These are phyloP conservation scores for Monochamus alternatus DNA, from an alignment of 2,888 invertebrate species.

Conservation along the genomic window DNA sequence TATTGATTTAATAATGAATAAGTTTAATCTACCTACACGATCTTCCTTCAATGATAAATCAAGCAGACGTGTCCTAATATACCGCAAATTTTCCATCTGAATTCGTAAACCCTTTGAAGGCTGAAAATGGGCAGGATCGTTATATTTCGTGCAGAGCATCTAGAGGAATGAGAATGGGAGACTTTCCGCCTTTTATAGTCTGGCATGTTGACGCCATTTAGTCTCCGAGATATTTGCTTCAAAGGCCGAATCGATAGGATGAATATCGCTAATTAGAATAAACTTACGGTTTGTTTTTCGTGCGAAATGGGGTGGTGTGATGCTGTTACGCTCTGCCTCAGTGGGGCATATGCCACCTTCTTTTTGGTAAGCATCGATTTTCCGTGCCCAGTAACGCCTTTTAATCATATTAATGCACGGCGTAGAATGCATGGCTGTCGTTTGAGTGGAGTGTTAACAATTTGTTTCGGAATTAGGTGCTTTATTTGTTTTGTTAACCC, in stretches of 20 bases:
- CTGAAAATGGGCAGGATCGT: constrained; percentile 35
- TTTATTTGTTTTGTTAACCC: too few species aligned
- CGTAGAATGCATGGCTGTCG: too few species aligned
- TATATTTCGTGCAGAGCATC: constrained; percentile 22
- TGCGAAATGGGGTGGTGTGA: constrained; percentile 47
- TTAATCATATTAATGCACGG: not conserved
- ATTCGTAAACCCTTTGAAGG: constrained; percentile 33
- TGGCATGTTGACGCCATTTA: constrained; percentile 11
- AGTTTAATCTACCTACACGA: too few species aligned
- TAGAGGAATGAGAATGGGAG: constrained; percentile 29
- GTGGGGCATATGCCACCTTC: constrained; percentile 39
- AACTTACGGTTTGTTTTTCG: not conserved
- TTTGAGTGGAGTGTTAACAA: not conserved
- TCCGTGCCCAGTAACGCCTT: not conserved
- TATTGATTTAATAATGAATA: too few species aligned
- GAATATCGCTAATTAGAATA: not conserved
- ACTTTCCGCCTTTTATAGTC: constrained; percentile 6
- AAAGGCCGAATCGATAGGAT: not conserved
- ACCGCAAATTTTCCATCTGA: constrained; percentile 32
- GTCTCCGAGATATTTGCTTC: constrained; percentile 15
- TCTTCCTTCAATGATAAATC: constrained; percentile 2
- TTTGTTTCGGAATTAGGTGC: constrained; percentile 17
- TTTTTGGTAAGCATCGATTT: constrained; percentile 44
- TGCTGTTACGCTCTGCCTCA: constrained; percentile 39
- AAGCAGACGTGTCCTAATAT: not conserved